phyloP scores from a whole-genome alignment of 1,140 invertebrate species.

The Hycleus cichorii region DNA sequence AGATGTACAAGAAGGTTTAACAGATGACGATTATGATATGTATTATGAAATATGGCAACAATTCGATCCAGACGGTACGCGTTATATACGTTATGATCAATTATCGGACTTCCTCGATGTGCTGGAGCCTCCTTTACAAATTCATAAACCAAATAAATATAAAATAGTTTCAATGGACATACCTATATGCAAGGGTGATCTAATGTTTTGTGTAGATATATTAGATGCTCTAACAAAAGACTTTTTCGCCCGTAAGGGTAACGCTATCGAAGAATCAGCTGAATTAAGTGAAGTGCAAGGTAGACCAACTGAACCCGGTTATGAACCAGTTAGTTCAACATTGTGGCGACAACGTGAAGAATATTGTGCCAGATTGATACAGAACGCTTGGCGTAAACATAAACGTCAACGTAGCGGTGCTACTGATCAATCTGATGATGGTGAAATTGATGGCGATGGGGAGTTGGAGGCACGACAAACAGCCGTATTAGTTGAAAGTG shows the following conservation, averaged over 20 bases:
- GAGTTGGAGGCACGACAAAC: constrained; percentile 52
- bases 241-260: constrained; percentile 92
- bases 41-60: constrained; percentile 99
- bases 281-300: constrained; percentile 70
- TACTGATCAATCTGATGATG: constrained; percentile 39
- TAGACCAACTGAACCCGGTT: constrained; percentile 74
- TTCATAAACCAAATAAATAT: constrained; percentile 97
- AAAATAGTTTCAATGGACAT: constrained; percentile 99
- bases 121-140: constrained; percentile 86
- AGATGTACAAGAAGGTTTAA: constrained; percentile 96
- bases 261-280: constrained; percentile 82
- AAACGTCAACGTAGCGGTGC: constrained; percentile 50
- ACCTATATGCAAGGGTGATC: constrained; percentile 93
- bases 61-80: constrained; percentile 95
- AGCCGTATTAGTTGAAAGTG: constrained; percentile 73
- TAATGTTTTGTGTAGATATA: constrained; percentile 96
- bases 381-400: constrained; percentile 87
- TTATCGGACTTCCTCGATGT: constrained; percentile 93
- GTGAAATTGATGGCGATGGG: constrained; percentile 39
- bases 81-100: constrained; percentile 91
- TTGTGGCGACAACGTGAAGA: constrained; percentile 92
- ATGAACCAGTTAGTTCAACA: constrained; percentile 88
- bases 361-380: constrained; percentile 90
- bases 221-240: constrained; percentile 92
- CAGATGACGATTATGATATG: constrained; percentile 99